Evolutionary conservation across 2,888 invertebrate genomes (phyloP).

Genomic region (Automeris io): DNA sequence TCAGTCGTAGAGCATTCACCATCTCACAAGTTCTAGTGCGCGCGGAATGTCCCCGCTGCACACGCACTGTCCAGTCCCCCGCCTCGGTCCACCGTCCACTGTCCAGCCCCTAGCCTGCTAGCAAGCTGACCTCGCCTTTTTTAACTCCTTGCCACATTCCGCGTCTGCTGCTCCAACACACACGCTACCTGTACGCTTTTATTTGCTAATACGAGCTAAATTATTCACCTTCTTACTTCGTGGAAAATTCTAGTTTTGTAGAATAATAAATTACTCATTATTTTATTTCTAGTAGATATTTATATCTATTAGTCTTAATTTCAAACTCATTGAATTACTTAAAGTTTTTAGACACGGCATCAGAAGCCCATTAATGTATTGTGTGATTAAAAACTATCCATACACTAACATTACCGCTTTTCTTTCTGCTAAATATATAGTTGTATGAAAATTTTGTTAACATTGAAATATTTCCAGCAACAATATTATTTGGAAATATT

Average conservation of each 20-base stretch:
- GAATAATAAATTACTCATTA: not conserved
- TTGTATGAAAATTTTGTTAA: too few relatives aligned
- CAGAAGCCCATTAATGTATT: not conserved
- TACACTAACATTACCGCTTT: not conserved
- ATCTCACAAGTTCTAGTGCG: constrained; percentile 76
- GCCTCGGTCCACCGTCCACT: constrained; percentile 8
- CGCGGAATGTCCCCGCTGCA: constrained; percentile 18
- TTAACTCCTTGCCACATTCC: constrained; percentile 27
- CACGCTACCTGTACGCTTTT: constrained; percentile 15
- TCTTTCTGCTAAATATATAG: too few relatives aligned
- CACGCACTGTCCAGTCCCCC: constrained; percentile 14
- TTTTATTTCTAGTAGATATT: too few relatives aligned
- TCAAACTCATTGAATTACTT: too few relatives aligned
- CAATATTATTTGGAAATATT: too few relatives aligned
- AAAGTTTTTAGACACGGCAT: not conserved
- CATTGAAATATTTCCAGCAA: not conserved
- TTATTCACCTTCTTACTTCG: not conserved
- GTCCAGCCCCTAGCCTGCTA: constrained; percentile 23
- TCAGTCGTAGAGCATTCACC: constrained; percentile 75
- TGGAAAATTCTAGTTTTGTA: constrained; percentile 4
- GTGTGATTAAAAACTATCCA: not conserved
- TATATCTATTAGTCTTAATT: too few relatives aligned
- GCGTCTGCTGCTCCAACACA: constrained; percentile 24
- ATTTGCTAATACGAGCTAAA: not conserved
- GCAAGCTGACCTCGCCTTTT: constrained; percentile 34